These are phyloP conservation scores for Iphiclides podalirius DNA, from an alignment of 2,888 invertebrate genomes.

Conservation along the genomic window DNA sequence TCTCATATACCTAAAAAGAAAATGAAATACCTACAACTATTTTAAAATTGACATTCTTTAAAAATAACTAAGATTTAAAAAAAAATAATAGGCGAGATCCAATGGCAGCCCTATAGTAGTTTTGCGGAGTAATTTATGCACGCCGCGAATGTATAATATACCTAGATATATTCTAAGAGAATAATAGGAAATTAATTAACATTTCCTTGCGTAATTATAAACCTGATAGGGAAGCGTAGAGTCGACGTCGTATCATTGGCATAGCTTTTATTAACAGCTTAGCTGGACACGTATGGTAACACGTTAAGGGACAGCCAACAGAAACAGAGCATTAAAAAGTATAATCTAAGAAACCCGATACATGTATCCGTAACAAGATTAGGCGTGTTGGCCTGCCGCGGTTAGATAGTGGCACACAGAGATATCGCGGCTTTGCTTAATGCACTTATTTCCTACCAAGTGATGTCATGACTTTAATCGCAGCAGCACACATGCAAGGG, in stretches of 20 bases:
- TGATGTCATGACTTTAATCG: constrained; percentile 23
- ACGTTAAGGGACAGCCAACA: not conserved
- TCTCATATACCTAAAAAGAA: no score
- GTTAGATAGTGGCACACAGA: constrained; percentile 18
- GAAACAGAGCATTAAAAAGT: constrained; percentile 9
- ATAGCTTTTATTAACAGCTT: no score
- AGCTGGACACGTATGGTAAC: no score
- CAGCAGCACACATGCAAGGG: constrained; percentile 3
- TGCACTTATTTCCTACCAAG: constrained; percentile 23
- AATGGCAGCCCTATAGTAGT: constrained; percentile 1
- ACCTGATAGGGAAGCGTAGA: no score
- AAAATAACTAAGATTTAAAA: no score
- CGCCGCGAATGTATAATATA: not conserved
- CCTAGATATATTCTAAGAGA: not conserved
- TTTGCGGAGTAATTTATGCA: constrained; percentile 6
- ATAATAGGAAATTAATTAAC: no score
- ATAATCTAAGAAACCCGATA: constrained; percentile 24
- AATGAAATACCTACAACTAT: no score
- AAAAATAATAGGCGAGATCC: no score
- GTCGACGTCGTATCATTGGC: no score
- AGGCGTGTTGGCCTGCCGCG: constrained; percentile 16
- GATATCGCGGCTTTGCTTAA: constrained; percentile 22
- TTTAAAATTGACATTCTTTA: no score
- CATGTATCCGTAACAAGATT: constrained; percentile 24
- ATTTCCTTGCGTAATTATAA: no score